Conservation (phyloP, 2,888 invertebrate genomes). For the Zhengitettix transpicula region DNA sequence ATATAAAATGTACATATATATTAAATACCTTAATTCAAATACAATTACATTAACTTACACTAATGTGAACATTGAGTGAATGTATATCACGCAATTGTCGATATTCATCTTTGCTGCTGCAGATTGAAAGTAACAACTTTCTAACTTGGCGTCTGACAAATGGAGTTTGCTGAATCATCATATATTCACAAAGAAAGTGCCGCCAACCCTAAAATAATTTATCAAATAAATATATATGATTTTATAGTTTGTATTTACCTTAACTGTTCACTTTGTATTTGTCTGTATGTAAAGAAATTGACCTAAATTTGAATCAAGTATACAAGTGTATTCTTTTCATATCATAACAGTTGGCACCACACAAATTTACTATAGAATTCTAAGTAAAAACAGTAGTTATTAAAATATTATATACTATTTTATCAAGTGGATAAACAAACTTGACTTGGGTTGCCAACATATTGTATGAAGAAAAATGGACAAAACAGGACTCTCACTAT, state of each 20-base stretch:
- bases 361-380: no score
- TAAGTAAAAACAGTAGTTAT: no score
- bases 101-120: conserved; percentile 92
- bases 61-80: conserved; percentile 76
- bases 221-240: not conserved
- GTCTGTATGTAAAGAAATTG: no score
- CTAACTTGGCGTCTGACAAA: conserved; percentile 74
- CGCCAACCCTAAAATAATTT: conserved; percentile 39
- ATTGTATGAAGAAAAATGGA: not conserved
- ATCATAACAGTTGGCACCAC: no score
- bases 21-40: not conserved
- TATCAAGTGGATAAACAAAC: no score
- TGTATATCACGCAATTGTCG: conserved; percentile 85
- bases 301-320: no score
- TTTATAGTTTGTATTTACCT: no score
- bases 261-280: no score
- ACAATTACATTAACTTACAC: conserved; percentile 26
- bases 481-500: no score
- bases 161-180: conserved; percentile 90
- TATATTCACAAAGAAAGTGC: conserved; percentile 75
- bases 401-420: no score
- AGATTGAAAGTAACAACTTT: conserved; percentile 78
- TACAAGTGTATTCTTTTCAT: no score
- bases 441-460: no score
- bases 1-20: not conserved